Conservation (phyloP, 2,888 invertebrate species). For the Pristionchus fissidentatus region DNA sequence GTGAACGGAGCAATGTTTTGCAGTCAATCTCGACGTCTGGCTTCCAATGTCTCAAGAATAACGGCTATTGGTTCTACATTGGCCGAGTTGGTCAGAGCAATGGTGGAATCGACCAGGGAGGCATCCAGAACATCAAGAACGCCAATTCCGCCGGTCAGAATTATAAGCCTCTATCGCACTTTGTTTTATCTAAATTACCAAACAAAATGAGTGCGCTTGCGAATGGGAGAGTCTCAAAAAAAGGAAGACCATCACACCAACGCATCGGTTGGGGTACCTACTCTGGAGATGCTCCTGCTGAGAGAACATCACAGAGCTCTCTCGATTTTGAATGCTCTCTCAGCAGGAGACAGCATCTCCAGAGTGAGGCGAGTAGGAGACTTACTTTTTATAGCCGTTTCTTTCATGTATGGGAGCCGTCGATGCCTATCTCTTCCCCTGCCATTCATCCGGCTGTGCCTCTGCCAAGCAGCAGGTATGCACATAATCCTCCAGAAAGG, state of each 20-base stretch:
- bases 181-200: background rate
- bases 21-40: conserved; percentile 43
- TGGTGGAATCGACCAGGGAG: conserved; percentile 51
- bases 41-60: conserved; percentile 53
- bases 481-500: too few species aligned
- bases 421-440: conserved; percentile 60
- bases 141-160: conserved; percentile 51
- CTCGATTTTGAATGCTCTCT: too few species aligned
- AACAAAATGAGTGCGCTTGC: too few species aligned
- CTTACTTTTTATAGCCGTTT: too few species aligned
- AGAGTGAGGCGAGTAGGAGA: too few species aligned
- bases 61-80: conserved; percentile 56
- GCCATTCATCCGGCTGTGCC: conserved; percentile 52
- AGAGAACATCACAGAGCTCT: too few species aligned
- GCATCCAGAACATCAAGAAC: conserved; percentile 55
- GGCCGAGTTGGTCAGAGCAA: conserved; percentile 51
- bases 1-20: background rate
- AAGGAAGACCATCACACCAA: too few species aligned
- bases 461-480: conserved; percentile 48
- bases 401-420: conserved; percentile 50
- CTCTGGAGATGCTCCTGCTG: too few species aligned
- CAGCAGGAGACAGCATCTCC: too few species aligned
- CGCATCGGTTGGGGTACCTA: too few species aligned
- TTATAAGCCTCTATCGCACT: background rate
- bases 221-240: too few species aligned